Evolutionary conservation across 2,888 invertebrate species (phyloP), one percentile per base, ranked within the genome.

Genomic region (Rosalia funebris): DNA sequence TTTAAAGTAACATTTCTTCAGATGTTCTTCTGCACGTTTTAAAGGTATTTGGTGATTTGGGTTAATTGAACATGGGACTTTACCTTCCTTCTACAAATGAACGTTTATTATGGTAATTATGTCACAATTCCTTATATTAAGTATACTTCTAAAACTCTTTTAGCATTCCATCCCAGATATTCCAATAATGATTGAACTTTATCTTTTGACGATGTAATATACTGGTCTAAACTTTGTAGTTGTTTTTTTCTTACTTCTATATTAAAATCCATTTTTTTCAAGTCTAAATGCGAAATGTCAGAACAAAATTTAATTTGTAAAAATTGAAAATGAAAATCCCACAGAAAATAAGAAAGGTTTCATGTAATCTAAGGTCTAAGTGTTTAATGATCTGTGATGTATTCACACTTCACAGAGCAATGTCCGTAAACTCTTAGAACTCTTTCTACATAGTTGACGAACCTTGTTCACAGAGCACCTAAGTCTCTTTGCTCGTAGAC

Each of bases 51-150:
- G 75, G 71, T 86, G 86, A 10, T 78, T 78, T 10, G 75, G 59
- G 75, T 85, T 79, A 15, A 84, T 75, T 0, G 83, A 82, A 62
- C 86, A 86, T n/a, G 81, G 70, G 20, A 78, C 70, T 17, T 77
- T 73, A 53, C 76, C 74, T 41, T 74, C 70, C 76, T 81, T 71
- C 78, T 77, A 65, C 64, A 74, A 70, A 54, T 25, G 2, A 45
- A 62, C 36, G 46, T 17, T 17, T 41, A 47, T 31, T 37, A 2
- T 41, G 31, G 31, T 45, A 52, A 11, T 32, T 32, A 16, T 14
- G 3, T n/a, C n/a, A n/a, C n/a, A n/a, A n/a, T n/a, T n/a, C n/a
- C n/a, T n/a, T n/a, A 14, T 15, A 34, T 37, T n/a, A 37, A 12
- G 7, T 12, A 66, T 73, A 80, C 81, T 71, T 79, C 71, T 39